phyloP scores from a whole-genome alignment of 2,797 vertebrate genomes.

The Agapornis canus region DNA sequence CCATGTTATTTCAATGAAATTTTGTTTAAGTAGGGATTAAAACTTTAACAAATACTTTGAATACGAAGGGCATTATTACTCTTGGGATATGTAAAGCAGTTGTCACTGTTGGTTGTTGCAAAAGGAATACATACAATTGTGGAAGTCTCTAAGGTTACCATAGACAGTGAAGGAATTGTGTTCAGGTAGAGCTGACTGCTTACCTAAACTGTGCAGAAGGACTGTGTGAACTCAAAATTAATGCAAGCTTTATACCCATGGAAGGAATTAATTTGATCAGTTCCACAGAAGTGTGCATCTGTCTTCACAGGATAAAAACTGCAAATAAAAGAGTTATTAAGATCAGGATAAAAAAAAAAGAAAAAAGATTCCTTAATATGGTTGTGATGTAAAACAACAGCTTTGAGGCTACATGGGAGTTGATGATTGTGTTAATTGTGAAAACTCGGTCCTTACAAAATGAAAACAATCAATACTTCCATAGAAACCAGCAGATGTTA shows the following conservation, averaged over 20 bases:
- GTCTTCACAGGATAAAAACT: neutral
- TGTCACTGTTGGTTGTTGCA: neutral
- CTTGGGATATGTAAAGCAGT: neutral
- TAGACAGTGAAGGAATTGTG: neutral
- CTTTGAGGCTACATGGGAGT: neutral
- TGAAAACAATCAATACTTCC: neutral
- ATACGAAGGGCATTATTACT: neutral
- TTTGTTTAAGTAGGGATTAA: neutral
- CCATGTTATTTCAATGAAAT: neutral
- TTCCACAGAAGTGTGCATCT: neutral
- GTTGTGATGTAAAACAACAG: neutral
- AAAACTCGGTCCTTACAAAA: neutral
- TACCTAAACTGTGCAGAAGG: neutral
- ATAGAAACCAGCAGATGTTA: neutral
- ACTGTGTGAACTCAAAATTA: neutral
- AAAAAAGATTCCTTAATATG: neutral
- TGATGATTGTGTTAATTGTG: neutral
- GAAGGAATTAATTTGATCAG: neutral
- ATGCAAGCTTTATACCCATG: neutral
- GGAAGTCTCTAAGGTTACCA: neutral
- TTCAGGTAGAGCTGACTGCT: neutral
- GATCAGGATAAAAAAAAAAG: neutral
- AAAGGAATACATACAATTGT: accelerated
- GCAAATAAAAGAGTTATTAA: neutral
- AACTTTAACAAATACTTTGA: neutral